Base-by-base conservation (phyloP, 2,113 vertebrate species). In the Anolis sagrei region DNA sequence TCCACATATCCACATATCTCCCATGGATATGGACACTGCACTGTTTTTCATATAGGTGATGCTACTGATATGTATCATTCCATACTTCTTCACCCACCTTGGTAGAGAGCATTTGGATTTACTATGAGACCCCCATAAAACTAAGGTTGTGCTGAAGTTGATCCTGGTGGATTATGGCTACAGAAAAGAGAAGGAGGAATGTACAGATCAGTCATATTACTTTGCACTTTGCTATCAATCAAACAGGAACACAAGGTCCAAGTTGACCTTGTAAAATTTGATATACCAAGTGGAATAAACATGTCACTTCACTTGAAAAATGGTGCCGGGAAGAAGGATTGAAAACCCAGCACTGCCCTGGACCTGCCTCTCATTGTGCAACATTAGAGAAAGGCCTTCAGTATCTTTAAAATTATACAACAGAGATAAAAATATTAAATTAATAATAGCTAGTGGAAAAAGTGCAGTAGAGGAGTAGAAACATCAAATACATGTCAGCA, bases 221-320 rank as follows among this genome's bases (percentile, higher is more conserved):
- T 84, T 89, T 82, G 89, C 89, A 89, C 74, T 0, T 0, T 79
- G 48, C 81, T 36, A 92, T 93, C 89, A 87, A 90, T 91, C 93
- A 93, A 82, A 69, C 85, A 83, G 88, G 91, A 93, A 84, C 61
- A 87, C 69, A 79, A 74, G 77, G 83, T 91, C 82, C 87, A 82
- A 73, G 76, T 79, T 90, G 92, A 93, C 89, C 93, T 93, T 92
- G 92, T 88, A 90, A 89, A 93, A 88, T 74, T 93, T 92, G 88
- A 90, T 91, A 90, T 78, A 90, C 82, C 89, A 86, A 90, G 92
- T 90, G 0, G 1, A 89, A 90, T 91, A 88, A 92, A 83, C 74
- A 27, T 87, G 92, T 90, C 89, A 81, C 61, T 87, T 19, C 7
- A 18, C 83, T 77, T 93, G 91, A 92, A 92, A 94, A 93, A 93